These are phyloP conservation scores for Toxonevra muliebris DNA, from an alignment of 2,888 invertebrate genomes.

Conservation along the genomic window DNA sequence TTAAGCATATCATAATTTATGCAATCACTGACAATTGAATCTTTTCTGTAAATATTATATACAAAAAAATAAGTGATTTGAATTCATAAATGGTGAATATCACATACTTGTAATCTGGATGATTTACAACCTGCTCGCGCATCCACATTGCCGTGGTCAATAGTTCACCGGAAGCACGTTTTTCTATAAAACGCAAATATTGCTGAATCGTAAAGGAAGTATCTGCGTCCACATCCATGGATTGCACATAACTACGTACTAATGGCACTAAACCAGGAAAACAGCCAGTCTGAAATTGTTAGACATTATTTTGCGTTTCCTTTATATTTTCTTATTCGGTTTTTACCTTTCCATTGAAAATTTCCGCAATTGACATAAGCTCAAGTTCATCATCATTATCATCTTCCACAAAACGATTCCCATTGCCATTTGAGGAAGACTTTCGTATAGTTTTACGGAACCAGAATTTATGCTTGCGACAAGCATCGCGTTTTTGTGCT, in stretches of 20 bases:
- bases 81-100: too few relatives aligned
- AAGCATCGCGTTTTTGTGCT: conserved; percentile 92
- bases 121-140: conserved; percentile 85
- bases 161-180: conserved; percentile 87
- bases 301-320: background rate
- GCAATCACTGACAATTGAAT: conserved; percentile 86
- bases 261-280: conserved; percentile 96
- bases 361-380: conserved; percentile 93
- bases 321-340: too few relatives aligned
- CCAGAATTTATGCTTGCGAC: conserved; percentile 87
- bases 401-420: conserved; percentile 22
- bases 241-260: conserved; percentile 91
- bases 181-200: conserved; percentile 92
- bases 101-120: conserved; percentile 88
- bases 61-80: background rate
- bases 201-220: conserved; percentile 97
- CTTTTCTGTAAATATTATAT: conserved; percentile 70
- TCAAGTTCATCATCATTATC: conserved; percentile 67
- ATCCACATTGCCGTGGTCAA: conserved; percentile 96
- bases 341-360: conserved; percentile 84
- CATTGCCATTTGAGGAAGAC: conserved; percentile 39
- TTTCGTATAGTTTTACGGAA: conserved; percentile 82
- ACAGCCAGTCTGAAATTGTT: conserved; percentile 70
- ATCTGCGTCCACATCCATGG: conserved; percentile 97
- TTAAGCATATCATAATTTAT: conserved; percentile 92